Evolutionary conservation across 2,888 invertebrate genomes (phyloP), one percentile per base, ranked within the genome.

Genomic region (Buathra laborator): DNA sequence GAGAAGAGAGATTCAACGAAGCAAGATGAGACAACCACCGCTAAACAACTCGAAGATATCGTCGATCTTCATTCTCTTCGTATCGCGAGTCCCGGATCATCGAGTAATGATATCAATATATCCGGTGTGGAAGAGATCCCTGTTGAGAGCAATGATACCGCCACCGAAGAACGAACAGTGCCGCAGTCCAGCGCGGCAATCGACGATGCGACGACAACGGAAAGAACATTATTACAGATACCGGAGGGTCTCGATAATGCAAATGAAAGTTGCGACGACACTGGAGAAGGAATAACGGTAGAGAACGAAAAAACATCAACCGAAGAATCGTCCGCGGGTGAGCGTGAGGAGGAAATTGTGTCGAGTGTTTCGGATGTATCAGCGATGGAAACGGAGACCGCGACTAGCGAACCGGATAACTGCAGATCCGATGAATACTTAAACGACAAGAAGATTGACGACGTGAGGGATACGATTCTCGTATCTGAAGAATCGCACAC

Each of bases 11-110:
- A 81, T 37, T 44, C 72, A 0, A 2, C 80, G 14, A 83, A 62
- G 2, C 83, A 87, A 83, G 81, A 84, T 68, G n/a, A 43, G 83
- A 44, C 74, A 32, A 16, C 66, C 0, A 44, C n/a, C 51, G 74
- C 62, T 53, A 66, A 29, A 48, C 84, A 29, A 59, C 67, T 51
- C 6, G 85, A 87, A 83, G 86, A 87, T 78, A 29, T n/a, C 7
- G 12, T 68, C 62, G 32, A 68, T 16, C 64, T 85, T 2, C 46
- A 72, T 71, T 81, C 77, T 9, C 48, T 62, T n/a, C 32, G 75
- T 1, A 67, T 76, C 56, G 51, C 37, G 1, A 81, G 59, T 56
- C 32, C 48, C 3, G 71, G 32, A 53, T 66, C 74, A 14, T 12
- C 24, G n/a, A 16, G 16, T 51, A 12, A 19, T 19, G 78, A 81